Conservation (phyloP, 1,140 invertebrate species). For the Eueides isabella region DNA sequence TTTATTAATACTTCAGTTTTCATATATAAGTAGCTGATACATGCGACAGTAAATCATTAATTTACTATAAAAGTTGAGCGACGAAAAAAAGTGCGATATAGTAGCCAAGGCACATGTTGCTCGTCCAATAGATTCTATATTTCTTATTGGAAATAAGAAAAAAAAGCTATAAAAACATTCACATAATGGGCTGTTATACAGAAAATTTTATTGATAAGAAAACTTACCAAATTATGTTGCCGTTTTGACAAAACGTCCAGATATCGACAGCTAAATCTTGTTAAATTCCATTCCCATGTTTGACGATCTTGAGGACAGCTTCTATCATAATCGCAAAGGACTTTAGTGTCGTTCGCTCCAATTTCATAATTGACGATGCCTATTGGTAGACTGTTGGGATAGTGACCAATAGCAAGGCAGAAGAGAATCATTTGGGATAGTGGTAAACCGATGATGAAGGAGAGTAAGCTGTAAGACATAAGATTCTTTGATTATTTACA, state of each 20-base stretch:
- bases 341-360: constrained; percentile 76
- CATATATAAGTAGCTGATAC: no score
- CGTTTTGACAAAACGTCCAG: constrained; percentile 86
- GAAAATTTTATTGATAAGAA: background rate
- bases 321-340: constrained; percentile 76
- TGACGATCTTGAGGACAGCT: constrained; percentile 80
- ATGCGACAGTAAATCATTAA: no score
- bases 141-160: no score
- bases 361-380: constrained; percentile 93
- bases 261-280: constrained; percentile 89
- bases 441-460: constrained; percentile 95
- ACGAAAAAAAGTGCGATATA: no score
- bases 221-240: constrained; percentile 84
- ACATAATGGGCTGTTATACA: no score
- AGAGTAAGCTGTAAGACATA: constrained; percentile 86
- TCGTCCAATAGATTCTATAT: no score
- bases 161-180: no score
- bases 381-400: constrained; percentile 91
- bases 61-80: no score
- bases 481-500: no score
- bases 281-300: constrained; percentile 82
- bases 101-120: no score
- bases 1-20: no score
- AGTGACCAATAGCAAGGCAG: constrained; percentile 96
- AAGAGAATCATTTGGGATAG: constrained; percentile 96